Conservation (phyloP, 2,888 invertebrate species). For the Ellobium chinense region DNA sequence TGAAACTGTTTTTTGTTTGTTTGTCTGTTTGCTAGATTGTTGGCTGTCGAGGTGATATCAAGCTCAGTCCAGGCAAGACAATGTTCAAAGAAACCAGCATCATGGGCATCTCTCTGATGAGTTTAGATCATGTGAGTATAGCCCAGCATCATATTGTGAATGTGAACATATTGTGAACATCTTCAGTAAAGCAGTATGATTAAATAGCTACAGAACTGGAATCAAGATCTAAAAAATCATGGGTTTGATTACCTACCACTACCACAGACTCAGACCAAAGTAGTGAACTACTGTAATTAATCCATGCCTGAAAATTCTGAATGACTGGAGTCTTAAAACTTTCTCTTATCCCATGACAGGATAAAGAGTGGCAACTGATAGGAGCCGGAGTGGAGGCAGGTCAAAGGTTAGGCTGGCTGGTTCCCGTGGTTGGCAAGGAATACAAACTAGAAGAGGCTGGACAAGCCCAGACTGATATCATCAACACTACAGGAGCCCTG, state of each 20-base stretch:
- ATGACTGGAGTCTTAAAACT: no score
- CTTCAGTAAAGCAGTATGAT: no score
- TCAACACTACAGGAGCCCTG: slow-evolving; percentile 70
- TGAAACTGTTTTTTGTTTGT: not conserved
- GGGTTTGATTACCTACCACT: no score
- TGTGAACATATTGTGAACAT: no score
- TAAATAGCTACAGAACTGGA: no score
- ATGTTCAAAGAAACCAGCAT: slow-evolving; percentile 61
- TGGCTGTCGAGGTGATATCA: slow-evolving; percentile 81
- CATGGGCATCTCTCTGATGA: slow-evolving; percentile 56
- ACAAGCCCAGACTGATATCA: slow-evolving; percentile 79
- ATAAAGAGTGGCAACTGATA: slow-evolving; percentile 76
- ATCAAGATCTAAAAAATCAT: no score
- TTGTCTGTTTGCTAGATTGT: slow-evolving; percentile 62
- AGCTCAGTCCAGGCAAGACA: slow-evolving; percentile 61
- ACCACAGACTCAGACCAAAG: no score
- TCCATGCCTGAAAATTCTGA: no score
- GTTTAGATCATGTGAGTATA: slow-evolving; percentile 52
- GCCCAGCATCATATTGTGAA: no score
- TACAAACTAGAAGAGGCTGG: slow-evolving; percentile 78
- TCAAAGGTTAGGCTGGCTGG: slow-evolving; percentile 78
- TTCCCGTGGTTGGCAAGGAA: slow-evolving; percentile 78
- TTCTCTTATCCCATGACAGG: not conserved
- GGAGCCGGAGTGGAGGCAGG: slow-evolving; percentile 76
- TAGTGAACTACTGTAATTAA: no score